Conservation (phyloP, 2,797 vertebrate genomes). For the Enoplosus armatus region DNA sequence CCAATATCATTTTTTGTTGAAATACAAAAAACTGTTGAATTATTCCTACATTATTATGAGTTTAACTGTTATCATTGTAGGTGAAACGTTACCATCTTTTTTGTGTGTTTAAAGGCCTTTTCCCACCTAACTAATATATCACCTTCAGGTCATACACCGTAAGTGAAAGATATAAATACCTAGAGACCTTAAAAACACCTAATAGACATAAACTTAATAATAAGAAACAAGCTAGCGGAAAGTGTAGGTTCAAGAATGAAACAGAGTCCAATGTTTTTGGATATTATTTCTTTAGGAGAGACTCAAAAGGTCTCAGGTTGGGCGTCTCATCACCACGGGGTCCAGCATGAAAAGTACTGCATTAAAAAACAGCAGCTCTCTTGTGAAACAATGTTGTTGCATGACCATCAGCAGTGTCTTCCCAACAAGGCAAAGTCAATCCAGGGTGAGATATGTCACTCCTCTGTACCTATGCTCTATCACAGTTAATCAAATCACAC, state of each 20-base stretch:
- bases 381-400: neutral
- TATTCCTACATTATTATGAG: neutral
- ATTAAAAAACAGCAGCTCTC: neutral
- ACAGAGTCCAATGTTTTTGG: neutral
- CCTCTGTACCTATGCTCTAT: neutral
- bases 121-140: neutral
- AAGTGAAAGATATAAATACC: neutral
- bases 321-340: neutral
- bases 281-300: no score
- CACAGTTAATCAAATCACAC: conserved; percentile 13
- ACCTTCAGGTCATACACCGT: neutral
- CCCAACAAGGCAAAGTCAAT: neutral
- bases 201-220: neutral
- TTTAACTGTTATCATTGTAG: neutral
- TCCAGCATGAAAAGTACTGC: neutral
- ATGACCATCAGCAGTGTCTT: neutral
- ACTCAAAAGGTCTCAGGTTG: neutral
- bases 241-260: neutral
- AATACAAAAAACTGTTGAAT: neutral
- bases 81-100: neutral
- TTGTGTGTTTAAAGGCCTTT: neutral
- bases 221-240: neutral
- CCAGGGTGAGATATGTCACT: neutral
- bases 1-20: neutral
- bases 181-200: neutral